These are phyloP conservation scores for Xanthia togata DNA, from an alignment of 2,888 invertebrate species.

Conservation along the genomic window DNA sequence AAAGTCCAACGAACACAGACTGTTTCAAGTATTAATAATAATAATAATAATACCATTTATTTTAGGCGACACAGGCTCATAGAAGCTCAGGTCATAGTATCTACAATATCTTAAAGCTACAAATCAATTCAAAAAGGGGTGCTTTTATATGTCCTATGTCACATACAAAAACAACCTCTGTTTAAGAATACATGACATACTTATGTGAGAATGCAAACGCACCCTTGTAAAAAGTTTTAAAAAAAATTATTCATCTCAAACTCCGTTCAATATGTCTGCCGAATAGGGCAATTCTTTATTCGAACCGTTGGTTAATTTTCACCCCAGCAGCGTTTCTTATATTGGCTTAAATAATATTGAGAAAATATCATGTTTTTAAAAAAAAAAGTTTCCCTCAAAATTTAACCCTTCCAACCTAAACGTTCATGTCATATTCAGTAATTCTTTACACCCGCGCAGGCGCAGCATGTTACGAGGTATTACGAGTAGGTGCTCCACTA, in stretches of 20 bases:
- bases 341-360: rapidly evolving
- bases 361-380: no score
- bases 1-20: conserved; percentile 17
- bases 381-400: neutral
- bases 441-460: conserved; percentile 60
- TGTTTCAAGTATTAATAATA: conserved; percentile 10
- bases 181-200: neutral
- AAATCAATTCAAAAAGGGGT: neutral
- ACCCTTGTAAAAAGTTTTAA: rapidly evolving
- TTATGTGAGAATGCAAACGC: no score
- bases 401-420: neutral
- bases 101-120: neutral
- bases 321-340: no score
- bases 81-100: no score
- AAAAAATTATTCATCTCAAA: neutral
- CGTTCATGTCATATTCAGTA: conserved; percentile 68
- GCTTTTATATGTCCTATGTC: no score
- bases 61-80: no score
- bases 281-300: neutral
- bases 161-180: neutral
- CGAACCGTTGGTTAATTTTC: neutral
- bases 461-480: conserved; percentile 77
- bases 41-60: no score
- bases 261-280: neutral
- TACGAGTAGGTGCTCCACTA: conserved; percentile 78